Evolutionary conservation across 2,888 invertebrate genomes (phyloP).

Genomic region (Apoda limacodes): DNA sequence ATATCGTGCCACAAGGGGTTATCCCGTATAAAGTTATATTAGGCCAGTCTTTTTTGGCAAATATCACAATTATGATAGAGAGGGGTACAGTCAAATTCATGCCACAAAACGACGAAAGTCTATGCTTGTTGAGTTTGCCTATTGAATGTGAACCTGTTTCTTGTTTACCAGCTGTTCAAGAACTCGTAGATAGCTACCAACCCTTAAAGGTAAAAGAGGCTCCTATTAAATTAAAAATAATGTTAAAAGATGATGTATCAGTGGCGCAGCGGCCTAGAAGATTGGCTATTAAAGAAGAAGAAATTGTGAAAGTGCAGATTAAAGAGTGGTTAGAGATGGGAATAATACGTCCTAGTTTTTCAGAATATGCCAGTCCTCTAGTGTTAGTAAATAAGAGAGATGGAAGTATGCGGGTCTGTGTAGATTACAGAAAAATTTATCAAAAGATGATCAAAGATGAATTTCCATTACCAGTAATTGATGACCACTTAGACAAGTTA

Average conservation of each 20-base stretch:
- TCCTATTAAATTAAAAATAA: constrained; percentile 11
- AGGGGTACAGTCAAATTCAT: too few species aligned
- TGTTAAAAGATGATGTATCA: constrained; percentile 9
- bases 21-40: too few species aligned
- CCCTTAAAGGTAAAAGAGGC: constrained; percentile 7
- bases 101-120: too few species aligned
- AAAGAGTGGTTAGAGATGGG: constrained; percentile 11
- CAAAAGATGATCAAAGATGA: constrained; percentile 29
- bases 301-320: constrained; percentile 10
- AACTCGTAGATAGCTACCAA: constrained; percentile 7
- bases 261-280: constrained; percentile 10
- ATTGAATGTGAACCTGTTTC: too few species aligned
- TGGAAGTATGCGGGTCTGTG: constrained; percentile 21
- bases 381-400: constrained; percentile 18
- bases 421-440: constrained; percentile 36
- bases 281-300: constrained; percentile 8
- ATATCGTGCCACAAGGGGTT: too few species aligned
- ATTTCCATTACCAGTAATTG: constrained; percentile 33
- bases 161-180: too few species aligned
- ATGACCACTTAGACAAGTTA: constrained; percentile 34
- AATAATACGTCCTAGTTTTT: constrained; percentile 23
- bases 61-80: too few species aligned
- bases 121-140: too few species aligned
- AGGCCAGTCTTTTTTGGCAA: too few species aligned
- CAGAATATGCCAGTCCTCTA: constrained; percentile 19